A percentile compares a stretch with the other conserved stretches of the same genome.
These are phyloP conservation scores for Agapornis roseicollis DNA, from an alignment of 2,113 vertebrate species.

Conservation along the genomic window DNA sequence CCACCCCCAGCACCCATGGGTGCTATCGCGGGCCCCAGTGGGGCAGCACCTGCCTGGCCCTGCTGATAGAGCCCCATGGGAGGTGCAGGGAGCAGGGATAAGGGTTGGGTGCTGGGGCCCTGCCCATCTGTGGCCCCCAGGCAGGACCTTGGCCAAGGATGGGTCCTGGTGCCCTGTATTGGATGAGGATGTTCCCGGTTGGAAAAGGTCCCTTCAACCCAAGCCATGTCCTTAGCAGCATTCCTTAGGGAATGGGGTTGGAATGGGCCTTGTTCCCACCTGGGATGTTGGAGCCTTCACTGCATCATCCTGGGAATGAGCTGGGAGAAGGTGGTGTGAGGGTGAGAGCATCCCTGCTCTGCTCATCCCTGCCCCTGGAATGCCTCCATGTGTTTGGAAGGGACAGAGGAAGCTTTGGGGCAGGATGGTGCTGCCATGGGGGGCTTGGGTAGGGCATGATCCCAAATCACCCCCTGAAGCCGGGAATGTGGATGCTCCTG, in stretches of 20 bases:
- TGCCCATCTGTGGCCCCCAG: neutral
- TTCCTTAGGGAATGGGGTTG: neutral
- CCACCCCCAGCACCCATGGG: neutral
- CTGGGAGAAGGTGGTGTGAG: neutral
- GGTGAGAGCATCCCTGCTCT: neutral
- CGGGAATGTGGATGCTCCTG: neutral
- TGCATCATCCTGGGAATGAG: neutral
- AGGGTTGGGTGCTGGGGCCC: neutral
- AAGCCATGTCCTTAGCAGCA: neutral
- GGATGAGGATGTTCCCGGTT: neutral
- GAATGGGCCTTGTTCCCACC: neutral
- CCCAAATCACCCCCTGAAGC: neutral
- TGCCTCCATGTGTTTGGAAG: rapidly evolving
- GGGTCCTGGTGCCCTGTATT: rapidly evolving
- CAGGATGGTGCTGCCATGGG: rapidly evolving
- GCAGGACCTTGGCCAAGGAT: neutral
- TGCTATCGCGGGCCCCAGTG: neutral
- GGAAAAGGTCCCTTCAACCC: neutral
- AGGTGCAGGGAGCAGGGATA: neutral
- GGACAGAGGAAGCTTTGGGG: rapidly evolving
- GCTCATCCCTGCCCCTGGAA: neutral
- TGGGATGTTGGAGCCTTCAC: neutral
- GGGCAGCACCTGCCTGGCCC: neutral
- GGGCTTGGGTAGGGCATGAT: neutral
- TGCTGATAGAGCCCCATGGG: neutral